These are phyloP conservation scores for Percopsis transmontana DNA, from an alignment of 2,113 vertebrate genomes.

Conservation along the genomic window DNA sequence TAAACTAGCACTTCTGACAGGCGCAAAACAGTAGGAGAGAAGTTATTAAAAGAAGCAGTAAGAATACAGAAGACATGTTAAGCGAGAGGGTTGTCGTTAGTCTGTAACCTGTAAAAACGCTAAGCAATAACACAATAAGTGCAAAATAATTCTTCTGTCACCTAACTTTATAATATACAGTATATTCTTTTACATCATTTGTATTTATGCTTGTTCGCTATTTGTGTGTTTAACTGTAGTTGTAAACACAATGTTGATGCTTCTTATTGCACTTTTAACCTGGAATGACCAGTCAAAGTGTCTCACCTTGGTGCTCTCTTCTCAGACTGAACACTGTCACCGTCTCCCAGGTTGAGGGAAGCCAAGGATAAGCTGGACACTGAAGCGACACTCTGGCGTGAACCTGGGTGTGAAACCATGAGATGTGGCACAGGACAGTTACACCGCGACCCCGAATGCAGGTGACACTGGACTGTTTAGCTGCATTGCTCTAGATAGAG, in stretches of 20 bases:
- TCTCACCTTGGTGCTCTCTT: slow-evolving; percentile 92
- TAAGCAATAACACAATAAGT: neutral
- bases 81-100: slow-evolving; percentile 13
- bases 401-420: slow-evolving; percentile 77
- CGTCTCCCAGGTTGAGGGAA: slow-evolving; percentile 91
- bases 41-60: slow-evolving; percentile 34
- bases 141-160: too few species aligned
- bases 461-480: slow-evolving; percentile 63
- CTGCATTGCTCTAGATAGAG: too few species aligned
- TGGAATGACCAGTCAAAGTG: neutral
- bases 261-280: neutral
- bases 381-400: slow-evolving; percentile 88
- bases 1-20: slow-evolving; percentile 79
- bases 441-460: slow-evolving; percentile 52
- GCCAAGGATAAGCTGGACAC: slow-evolving; percentile 95
- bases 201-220: neutral
- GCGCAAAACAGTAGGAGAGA: slow-evolving; percentile 45
- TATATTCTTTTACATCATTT: neutral
- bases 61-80: slow-evolving; percentile 52
- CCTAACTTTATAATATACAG: too few species aligned
- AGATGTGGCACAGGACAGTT: slow-evolving; percentile 71
- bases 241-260: neutral
- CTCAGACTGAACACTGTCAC: slow-evolving; percentile 88
- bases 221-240: neutral
- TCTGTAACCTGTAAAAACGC: neutral